Conservation (phyloP, 2,113 vertebrate species). For the Heterotis niloticus region DNA sequence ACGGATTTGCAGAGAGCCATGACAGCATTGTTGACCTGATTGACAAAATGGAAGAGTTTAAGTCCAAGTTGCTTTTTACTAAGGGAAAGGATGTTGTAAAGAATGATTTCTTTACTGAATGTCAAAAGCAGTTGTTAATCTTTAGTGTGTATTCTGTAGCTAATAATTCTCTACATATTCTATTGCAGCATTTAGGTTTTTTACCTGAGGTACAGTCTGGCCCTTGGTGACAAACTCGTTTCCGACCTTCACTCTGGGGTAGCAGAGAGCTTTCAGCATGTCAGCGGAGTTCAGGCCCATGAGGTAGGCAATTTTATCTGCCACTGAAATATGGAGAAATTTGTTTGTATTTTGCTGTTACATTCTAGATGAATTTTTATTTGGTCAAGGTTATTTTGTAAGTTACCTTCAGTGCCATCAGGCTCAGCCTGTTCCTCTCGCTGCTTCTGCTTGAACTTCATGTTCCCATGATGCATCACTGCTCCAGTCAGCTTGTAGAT, state of each 20-base stretch:
- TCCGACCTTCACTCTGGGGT: constrained; percentile 8
- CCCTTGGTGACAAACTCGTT: constrained; percentile 20
- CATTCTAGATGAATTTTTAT: no score
- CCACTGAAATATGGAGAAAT: constrained; percentile 10
- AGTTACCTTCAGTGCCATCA: constrained; percentile 15
- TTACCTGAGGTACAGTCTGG: constrained; percentile 20
- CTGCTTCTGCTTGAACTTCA: constrained; percentile 23
- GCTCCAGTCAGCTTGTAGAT: constrained; percentile 19
- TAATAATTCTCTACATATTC: not conserved
- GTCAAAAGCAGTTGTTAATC: no score
- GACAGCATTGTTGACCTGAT: constrained; percentile 32
- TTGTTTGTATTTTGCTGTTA: no score
- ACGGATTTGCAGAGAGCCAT: constrained; percentile 33
- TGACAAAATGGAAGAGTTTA: not conserved
- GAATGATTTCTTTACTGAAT: no score
- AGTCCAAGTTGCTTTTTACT: no score
- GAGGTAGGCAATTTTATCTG: constrained; percentile 20
- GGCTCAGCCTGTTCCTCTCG: constrained; percentile 10
- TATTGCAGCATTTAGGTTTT: not conserved
- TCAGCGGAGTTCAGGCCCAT: constrained; percentile 24
- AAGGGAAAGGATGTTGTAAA: no score
- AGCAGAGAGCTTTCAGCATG: constrained; percentile 22
- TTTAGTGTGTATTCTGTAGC: no score
- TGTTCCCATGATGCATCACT: constrained; percentile 16
- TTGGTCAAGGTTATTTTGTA: not conserved